Percentiles rank a stretch among this genome's conserved stretches.
phyloP scores from a whole-genome alignment of 2,888 invertebrate genomes.

The Anorthoa munda region DNA sequence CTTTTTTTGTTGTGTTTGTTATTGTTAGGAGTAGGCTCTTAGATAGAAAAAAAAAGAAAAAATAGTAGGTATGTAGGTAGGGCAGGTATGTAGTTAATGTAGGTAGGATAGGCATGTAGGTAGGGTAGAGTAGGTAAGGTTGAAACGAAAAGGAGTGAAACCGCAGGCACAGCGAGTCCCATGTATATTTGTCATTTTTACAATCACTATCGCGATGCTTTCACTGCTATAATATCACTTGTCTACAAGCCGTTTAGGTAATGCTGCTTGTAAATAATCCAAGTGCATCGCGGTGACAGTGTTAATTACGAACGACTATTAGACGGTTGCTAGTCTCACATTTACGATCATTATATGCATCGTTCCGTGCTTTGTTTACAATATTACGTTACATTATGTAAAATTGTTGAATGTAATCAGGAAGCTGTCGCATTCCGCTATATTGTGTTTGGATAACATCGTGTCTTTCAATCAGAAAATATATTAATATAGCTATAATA shows the following conservation, averaged over 20 bases:
- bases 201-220: background rate
- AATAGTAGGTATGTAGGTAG: too few relatives aligned
- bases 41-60: too few relatives aligned
- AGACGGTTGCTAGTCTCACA: constrained; percentile 69
- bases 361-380: constrained; percentile 76
- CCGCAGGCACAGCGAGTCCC: too few relatives aligned
- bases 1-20: too few relatives aligned
- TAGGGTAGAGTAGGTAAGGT: too few relatives aligned
- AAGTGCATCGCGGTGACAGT: constrained; percentile 43
- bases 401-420: constrained; percentile 62
- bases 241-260: background rate
- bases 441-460: constrained; percentile 53
- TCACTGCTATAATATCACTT: too few relatives aligned
- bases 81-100: too few relatives aligned
- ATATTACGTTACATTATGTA: constrained; percentile 68
- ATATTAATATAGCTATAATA: constrained; percentile 8
- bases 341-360: constrained; percentile 67
- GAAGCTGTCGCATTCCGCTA: constrained; percentile 58
- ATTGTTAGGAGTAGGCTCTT: too few relatives aligned
- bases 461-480: constrained; percentile 7
- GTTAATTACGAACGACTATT: constrained; percentile 70
- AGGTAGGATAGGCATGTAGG: too few relatives aligned
- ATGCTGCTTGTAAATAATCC: constrained; percentile 27
- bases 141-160: too few relatives aligned
- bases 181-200: too few relatives aligned